Evolutionary conservation across 2,888 invertebrate genomes (phyloP).

Genomic region (Eurois occulta): DNA sequence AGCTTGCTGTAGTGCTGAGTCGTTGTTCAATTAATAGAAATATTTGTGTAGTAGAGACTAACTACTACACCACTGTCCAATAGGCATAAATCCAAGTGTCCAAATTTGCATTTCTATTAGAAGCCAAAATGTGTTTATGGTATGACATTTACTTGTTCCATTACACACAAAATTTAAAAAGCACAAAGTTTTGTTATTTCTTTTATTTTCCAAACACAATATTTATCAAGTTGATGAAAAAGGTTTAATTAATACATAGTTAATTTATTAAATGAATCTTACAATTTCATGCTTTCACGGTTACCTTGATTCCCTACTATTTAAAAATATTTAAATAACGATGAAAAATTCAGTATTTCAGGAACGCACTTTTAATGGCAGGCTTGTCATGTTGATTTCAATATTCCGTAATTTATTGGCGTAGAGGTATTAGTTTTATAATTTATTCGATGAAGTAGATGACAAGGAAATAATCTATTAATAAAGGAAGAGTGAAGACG

Average conservation of each 20-base stretch:
- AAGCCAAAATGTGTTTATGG: slow-evolving; percentile 26
- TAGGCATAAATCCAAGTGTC: background rate
- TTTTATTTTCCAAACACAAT: background rate
- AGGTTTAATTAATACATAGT: background rate
- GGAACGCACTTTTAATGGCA: slow-evolving; percentile 83
- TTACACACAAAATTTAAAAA: slow-evolving; percentile 23
- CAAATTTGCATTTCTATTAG: background rate
- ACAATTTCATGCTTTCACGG: too few species aligned
- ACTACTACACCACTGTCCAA: too few species aligned
- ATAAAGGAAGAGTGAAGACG: slow-evolving; percentile 34
- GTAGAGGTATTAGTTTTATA: slow-evolving; percentile 60
- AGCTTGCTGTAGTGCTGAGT: background rate
- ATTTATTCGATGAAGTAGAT: slow-evolving; percentile 58
- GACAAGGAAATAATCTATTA: slow-evolving; percentile 46
- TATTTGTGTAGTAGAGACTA: background rate
- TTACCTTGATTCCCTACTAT: background rate
- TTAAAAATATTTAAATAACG: background rate
- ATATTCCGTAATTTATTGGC: slow-evolving; percentile 75
- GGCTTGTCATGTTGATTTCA: slow-evolving; percentile 84
- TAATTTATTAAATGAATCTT: background rate
- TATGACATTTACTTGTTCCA: slow-evolving; percentile 35
- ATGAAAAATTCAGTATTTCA: slow-evolving; percentile 30
- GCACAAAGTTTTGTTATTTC: background rate
- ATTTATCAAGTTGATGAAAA: background rate
- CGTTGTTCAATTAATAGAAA: background rate